Evolutionary conservation across 2,888 invertebrate species (phyloP), one percentile per base, ranked within the genome.

Genomic region (Xestoiulus laeticollis): DNA sequence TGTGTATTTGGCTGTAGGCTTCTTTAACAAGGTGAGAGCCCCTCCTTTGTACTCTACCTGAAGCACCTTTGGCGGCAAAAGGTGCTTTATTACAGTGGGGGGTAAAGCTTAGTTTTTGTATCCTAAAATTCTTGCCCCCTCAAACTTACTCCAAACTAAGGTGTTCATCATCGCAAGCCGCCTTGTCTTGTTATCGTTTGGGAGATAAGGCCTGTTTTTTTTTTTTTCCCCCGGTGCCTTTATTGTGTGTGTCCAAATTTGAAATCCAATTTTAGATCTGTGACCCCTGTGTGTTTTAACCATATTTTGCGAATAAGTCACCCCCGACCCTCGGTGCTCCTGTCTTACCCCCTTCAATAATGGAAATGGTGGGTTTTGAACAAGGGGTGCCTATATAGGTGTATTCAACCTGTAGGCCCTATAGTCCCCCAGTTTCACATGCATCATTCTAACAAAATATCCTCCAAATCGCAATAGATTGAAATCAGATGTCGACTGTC

Each of bases 41-140:
- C 68, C 68, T 68, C 68, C 68, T 68, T 68, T 68, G 68, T 68
- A 26, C 68, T 68, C 68, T 68, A 68, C 68, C 68, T 68, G 68
- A 68, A 68, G 68, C 68, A 68, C 68, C 68, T 68, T 68, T 68
- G 68, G 68, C 68, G 68, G 68, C 68, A n/a, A 68, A 68, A 68
- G 22, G 68, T 68, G 26, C 68, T 68, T 68, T 68, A 68, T 68
- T 68, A 68, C 68, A 68, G 68, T 22, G 26, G 68, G 68, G 68
- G 68, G 68, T 68, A 26, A 68, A 68, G 68, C 68, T 68, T 68
- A 68, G 26, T 68, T 68, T 38, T 68, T 68, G 68, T 68, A 68
- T 6, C 68, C 68, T 68, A 26, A 68, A 68, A 68, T 6, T 10
- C 68, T 10, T 68, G 26, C 68, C 68, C 68, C 68, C 59, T 48